Base-by-base conservation (phyloP, 2,113 vertebrate genomes). In the Gasterosteus aculeatus region DNA sequence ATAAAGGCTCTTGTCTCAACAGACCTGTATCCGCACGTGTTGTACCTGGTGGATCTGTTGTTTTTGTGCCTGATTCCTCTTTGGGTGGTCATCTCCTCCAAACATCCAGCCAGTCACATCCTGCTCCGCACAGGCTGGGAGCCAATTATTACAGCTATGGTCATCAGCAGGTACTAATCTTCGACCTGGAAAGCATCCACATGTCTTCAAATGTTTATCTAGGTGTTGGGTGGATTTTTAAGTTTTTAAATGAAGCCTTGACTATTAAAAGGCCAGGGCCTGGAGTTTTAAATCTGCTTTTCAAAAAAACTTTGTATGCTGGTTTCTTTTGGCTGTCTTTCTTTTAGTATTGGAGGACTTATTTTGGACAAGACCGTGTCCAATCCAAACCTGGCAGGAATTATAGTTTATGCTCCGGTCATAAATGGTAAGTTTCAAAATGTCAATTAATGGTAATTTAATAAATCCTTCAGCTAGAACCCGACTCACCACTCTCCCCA, bases 351-450 rank as follows among this genome's bases (percentile, higher is more conserved):
- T 84, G 97, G 97, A 83, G 97, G 97, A 92, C 95, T 99, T 88
- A 98, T 98, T 93, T 93, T 99, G 93, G 96, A 98, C 88, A 96
- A 94, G 87, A 96, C 96, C 82, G 94, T 98, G 80, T 95, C 96
- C 18, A 95, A 98, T 83, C 96, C 96, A 77, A 97, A 97, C 82
- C 90, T 99, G 87, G 94, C 91, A 84, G 96, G 96, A 88, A 95
- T 98, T 81, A 94, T 97, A 82, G 92, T 98, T 89, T 99, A 97
- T 89, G 97, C 95, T 22, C 97, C 97, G 22, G 96, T 99, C 74
- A 98, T 99, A 87, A 99, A 98, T 77, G 97, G 97, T 98, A 90
- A 95, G 95, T 69, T 58, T 1, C 10, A 18, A 41, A 7, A 22
- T 67, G 35, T n/a, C 10, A 38, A 26, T 71, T 12, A 56, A 54